Base-by-base conservation (phyloP, 2,797 vertebrate species). In the Alca torda region DNA sequence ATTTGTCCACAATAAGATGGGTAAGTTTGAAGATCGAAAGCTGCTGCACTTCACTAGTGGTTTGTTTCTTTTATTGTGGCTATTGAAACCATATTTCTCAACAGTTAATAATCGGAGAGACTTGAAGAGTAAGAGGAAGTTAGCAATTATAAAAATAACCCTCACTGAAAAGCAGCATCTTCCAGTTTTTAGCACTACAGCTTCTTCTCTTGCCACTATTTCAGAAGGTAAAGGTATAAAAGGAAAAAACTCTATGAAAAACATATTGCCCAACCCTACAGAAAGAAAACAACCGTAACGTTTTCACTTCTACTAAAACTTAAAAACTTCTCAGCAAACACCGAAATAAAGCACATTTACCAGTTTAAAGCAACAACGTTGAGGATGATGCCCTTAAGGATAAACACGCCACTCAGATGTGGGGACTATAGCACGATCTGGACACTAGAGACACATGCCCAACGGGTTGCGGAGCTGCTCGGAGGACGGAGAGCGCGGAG, bases 401-500 rank as follows among this genome's bases (percentile, higher is more conserved):
- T 19, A 51, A 92, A 33, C 17, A 19, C 0, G 0, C 5, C 33
- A 39, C 26, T 37, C 18, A 21, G 20, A 3, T 0, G 7, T 13
- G 25, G 63, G 25, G 20, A 26, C 23, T 64, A 23, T 11, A 65
- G 59, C 3, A 4, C 2, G 4, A 61, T 11, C 19, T 30, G 26
- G 31, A 56, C 18, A 3, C 19, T 13, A n/a, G 4, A 56, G n/a
- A 16, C 31, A 70, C 23, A 41, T 7, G 5, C 25, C 33, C 65
- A 6, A 4, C 0, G 16, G 39, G 28, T 3, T 69, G 64, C 20
- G 16, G 1, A 4, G 28, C 8, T 53, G 28, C 69, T 41, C 45
- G 30, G 18, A 56, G 17, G 10, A 39, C 20, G 10, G 33, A 25
- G 20, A 68, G 35, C 24, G 5, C 24, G 16, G 30, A 69, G 28